Percentiles rank a stretch among this genome's conserved stretches.
These are phyloP conservation scores for Meteorus cinctellus DNA, from an alignment of 2,888 invertebrate species.

Conservation along the genomic window DNA sequence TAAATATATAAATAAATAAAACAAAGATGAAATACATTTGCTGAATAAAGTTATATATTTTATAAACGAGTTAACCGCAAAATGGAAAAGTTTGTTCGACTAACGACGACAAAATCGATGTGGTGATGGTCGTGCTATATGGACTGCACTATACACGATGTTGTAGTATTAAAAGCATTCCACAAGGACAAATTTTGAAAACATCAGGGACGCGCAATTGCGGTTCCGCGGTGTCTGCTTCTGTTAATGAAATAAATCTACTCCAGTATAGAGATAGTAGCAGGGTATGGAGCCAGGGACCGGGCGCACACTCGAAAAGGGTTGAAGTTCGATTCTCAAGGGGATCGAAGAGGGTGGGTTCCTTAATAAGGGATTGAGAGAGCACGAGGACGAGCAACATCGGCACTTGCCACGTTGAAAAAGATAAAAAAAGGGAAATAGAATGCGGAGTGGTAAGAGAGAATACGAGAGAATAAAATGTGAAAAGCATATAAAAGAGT, in stretches of 20 bases:
- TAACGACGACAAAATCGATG: conserved; percentile 11
- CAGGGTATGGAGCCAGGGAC: conserved; percentile 30
- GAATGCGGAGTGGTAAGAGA: conserved; percentile 49
- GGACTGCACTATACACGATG: too few relatives aligned
- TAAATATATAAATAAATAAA: not conserved
- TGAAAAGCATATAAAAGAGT: conserved; percentile 44
- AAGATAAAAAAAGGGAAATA: not conserved
- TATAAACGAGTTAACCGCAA: conserved; percentile 3
- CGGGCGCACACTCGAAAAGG: conserved; percentile 55
- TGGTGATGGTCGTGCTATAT: not conserved
- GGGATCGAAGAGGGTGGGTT: conserved; percentile 55
- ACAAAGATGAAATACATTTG: not conserved
- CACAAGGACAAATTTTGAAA: conserved; percentile 16
- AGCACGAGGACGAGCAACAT: conserved; percentile 40
- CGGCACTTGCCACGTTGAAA: conserved; percentile 4
- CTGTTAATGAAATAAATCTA: conserved; percentile 61
- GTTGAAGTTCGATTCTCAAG: conserved; percentile 68
- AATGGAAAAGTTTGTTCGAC: conserved; percentile 5
- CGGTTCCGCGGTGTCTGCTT: conserved; percentile 37
- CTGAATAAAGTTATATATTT: not conserved
- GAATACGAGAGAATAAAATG: conserved; percentile 51
- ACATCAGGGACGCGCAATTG: conserved; percentile 28
- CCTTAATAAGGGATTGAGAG: conserved; percentile 66
- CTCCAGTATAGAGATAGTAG: conserved; percentile 12
- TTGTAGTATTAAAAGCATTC: conserved; percentile 9